Evolutionary conservation across 2,797 vertebrate genomes (phyloP), one percentile per base, ranked within the genome.

Genomic region (Allobates femoralis): DNA sequence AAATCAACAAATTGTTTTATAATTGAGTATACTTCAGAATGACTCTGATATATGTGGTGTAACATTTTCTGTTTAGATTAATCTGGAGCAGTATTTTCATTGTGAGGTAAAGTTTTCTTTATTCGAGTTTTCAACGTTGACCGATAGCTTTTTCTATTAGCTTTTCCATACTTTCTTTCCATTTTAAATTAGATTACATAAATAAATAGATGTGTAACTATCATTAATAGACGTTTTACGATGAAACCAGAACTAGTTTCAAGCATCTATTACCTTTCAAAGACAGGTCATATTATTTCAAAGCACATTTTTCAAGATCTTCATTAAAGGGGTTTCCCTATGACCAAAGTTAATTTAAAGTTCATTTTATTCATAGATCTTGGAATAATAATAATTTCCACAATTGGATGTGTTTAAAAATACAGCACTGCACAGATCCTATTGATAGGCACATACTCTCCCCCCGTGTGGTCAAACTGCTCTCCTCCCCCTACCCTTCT

Each of bases 1-100:
- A 58, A 46, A 26, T 83, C 32, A 74, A 73, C 53, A 58, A 83
- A 83, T 82, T 82, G 80, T 37, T 71, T 82, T 82, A 71, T 82
- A 83, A 83, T 74, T 75, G 37, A n/a, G 53, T 60, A 46, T 64
- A 74, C 55, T 71, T 73, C 26, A 19, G 6, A 55, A 28, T 58
- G 69, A 82, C 80, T n/a, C 14, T 28, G n/a, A 53, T 53, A 73
- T n/a, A 71, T 73, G 28, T 28, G 21, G 14, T 82, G 18, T 55
- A 55, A 56, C 51, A 32, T 53, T 67, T 32, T 53, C 26, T 51
- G 19, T 81, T 55, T 71, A 26, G 21, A 71, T 81, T 53, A 81
- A 69, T 32, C 23, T 32, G 8, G 26, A 30, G 41, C 78, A 19
- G 46, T 41, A 46, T 46, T 79, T 41, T 80, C 26, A 50, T 64